Conservation (phyloP, 2,888 invertebrate species). For the Slavum lentiscoides region DNA sequence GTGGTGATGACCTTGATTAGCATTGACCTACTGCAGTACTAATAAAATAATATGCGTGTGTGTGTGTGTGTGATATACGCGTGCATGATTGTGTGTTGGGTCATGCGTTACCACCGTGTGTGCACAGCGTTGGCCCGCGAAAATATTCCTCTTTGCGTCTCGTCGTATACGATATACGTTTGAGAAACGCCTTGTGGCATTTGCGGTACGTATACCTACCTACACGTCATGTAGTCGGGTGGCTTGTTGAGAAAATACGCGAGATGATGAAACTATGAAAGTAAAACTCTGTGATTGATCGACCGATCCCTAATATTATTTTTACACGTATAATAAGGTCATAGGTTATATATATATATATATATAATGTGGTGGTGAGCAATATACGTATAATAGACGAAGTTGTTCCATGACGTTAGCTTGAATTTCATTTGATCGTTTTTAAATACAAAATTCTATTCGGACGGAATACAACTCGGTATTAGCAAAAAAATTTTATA, state of each 20-base stretch:
- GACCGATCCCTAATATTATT: not conserved
- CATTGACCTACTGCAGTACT: conserved; percentile 36
- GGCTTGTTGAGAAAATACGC: too few species aligned
- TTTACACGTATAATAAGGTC: not conserved
- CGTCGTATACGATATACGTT: not conserved
- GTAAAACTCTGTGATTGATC: conserved; percentile 7
- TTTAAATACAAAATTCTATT: too few species aligned
- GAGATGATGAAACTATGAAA: not conserved
- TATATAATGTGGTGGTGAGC: not conserved
- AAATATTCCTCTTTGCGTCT: not conserved
- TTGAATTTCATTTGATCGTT: too few species aligned
- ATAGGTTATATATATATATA: not conserved
- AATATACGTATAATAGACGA: too few species aligned
- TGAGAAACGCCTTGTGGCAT: not conserved
- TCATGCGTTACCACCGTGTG: too few species aligned
- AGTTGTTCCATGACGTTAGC: too few species aligned
- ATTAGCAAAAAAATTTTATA: too few species aligned
- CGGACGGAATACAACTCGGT: too few species aligned
- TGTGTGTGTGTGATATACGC: not conserved
- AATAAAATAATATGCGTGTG: not conserved
- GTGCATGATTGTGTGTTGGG: not conserved
- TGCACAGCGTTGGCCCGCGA: not conserved
- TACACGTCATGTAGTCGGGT: too few species aligned
- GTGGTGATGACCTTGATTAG: conserved; percentile 29
- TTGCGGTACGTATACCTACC: too few species aligned